phyloP scores from a whole-genome alignment of 2,888 invertebrate species.

The Idaea biselata region DNA sequence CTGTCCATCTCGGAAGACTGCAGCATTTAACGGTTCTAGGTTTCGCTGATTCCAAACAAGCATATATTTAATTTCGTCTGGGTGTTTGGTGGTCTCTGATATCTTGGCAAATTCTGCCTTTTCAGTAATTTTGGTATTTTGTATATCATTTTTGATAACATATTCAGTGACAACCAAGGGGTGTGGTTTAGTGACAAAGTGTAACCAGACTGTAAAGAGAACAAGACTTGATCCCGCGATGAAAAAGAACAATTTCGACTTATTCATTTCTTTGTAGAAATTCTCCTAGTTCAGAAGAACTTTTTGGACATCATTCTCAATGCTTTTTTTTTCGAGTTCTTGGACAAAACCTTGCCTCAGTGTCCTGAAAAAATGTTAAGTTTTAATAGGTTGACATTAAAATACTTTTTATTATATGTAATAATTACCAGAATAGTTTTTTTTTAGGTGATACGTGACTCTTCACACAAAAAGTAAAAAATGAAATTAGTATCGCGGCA shows the following conservation, averaged over 20 bases:
- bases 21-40: slow-evolving; percentile 50
- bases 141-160: background rate
- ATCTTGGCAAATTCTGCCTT: background rate
- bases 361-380: background rate
- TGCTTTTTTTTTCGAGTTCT: background rate
- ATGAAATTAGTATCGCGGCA: no score
- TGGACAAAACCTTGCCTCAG: background rate
- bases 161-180: background rate
- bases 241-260: background rate
- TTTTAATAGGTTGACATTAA: background rate
- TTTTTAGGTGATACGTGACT: no score
- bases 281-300: background rate
- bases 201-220: background rate
- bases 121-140: background rate
- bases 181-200: background rate
- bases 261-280: background rate
- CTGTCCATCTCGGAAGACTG: slow-evolving; percentile 47
- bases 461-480: no score
- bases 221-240: background rate
- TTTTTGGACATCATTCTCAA: background rate
- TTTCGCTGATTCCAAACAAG: slow-evolving; percentile 56
- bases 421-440: no score
- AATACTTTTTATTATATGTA: background rate
- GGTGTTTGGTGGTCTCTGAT: slow-evolving; percentile 5
- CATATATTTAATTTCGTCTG: slow-evolving; percentile 55